These are phyloP conservation scores for Poicephalus meyeri DNA, from an alignment of 2,113 vertebrate species.

Conservation along the genomic window DNA sequence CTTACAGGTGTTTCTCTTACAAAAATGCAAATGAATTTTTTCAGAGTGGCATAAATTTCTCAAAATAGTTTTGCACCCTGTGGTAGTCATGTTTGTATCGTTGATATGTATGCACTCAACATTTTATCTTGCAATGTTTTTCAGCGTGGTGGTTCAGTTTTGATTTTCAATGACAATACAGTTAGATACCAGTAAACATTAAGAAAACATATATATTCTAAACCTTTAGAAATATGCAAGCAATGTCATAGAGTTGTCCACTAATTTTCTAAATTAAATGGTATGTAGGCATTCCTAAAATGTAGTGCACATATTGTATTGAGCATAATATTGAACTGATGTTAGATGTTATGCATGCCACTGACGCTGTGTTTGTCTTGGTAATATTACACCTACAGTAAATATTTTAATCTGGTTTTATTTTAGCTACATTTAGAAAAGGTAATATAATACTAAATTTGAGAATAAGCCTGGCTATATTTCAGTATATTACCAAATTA, in stretches of 20 bases:
- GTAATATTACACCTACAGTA: background rate
- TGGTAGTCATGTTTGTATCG: background rate
- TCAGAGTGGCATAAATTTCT: background rate
- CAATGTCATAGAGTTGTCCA: background rate
- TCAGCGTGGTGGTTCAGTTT: background rate
- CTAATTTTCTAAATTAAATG: background rate
- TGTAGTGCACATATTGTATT: conserved; percentile 39
- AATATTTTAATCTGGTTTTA: background rate
- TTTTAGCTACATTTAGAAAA: background rate
- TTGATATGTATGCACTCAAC: background rate
- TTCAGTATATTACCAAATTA: background rate
- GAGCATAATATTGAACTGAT: background rate
- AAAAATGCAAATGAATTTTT: background rate
- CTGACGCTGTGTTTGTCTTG: background rate
- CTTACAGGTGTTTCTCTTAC: background rate
- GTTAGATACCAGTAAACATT: background rate
- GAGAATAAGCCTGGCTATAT: background rate
- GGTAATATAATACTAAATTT: background rate
- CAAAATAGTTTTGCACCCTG: background rate
- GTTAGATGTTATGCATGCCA: background rate
- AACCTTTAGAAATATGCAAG: background rate
- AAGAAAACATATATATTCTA: background rate
- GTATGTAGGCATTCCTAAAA: background rate
- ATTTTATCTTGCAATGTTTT: background rate
- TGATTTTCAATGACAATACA: background rate